A percentile compares a stretch with the other conserved stretches of the same genome.
Evolutionary conservation across 1,140 invertebrate species (phyloP).

Genomic region (Pseudomyrmex cubaensis): DNA sequence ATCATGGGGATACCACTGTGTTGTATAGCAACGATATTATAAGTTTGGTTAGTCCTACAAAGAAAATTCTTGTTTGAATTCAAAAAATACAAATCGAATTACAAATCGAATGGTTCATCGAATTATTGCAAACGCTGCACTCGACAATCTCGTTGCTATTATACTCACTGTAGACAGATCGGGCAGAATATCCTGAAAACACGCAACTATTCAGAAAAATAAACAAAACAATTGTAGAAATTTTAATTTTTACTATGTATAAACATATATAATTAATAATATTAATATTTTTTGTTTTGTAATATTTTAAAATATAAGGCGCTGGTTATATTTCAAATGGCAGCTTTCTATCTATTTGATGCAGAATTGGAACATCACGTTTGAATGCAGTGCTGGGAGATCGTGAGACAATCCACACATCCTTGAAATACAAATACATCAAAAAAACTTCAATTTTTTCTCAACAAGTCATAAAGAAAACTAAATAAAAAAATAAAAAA

Average conservation of each 20-base stretch:
- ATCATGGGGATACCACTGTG: conserved; percentile 74
- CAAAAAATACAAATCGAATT: conserved; percentile 67
- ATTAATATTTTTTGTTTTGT: background rate
- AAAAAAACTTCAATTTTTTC: no score
- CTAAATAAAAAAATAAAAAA: no score
- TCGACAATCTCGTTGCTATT: conserved; percentile 80
- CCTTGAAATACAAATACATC: no score
- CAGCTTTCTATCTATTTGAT: no score
- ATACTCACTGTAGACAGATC: conserved; percentile 86
- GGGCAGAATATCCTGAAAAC: conserved; percentile 86
- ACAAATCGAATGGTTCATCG: conserved; percentile 75
- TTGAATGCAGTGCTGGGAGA: no score
- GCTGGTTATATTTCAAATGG: no score
- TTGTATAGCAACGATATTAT: conserved; percentile 72
- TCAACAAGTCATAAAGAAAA: no score
- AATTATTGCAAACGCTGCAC: conserved; percentile 83
- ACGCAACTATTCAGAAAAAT: conserved; percentile 82
- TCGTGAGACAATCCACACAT: no score
- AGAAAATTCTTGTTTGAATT: conserved; percentile 75
- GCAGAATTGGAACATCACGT: no score
- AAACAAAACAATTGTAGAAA: conserved; percentile 52
- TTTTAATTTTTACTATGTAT: conserved; percentile 46
- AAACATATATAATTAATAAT: conserved; percentile 11
- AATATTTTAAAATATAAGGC: no score
- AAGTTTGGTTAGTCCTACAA: conserved; percentile 83